These are phyloP conservation scores for Palythoa grandiflora DNA, from an alignment of 92 coral and sea anemone species.

Conservation along the genomic window DNA sequence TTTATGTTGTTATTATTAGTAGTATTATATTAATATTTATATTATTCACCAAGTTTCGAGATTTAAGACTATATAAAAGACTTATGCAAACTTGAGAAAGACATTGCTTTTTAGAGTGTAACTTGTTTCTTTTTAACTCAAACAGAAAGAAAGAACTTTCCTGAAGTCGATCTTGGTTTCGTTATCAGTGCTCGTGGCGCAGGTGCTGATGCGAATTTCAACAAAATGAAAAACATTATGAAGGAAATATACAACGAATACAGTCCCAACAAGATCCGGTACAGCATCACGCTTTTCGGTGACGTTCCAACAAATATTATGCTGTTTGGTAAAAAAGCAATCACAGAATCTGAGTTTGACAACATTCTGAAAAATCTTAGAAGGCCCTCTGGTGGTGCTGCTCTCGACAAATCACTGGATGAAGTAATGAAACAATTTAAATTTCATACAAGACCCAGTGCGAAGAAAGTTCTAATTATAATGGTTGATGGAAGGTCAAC, in stretches of 20 bases:
- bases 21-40: no score
- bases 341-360: slow-evolving; percentile 49
- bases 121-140: not conserved
- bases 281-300: slow-evolving; percentile 58
- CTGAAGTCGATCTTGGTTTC: slow-evolving; percentile 65
- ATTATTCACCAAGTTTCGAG: no score
- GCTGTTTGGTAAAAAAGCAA: slow-evolving; percentile 42
- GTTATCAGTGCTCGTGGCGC: slow-evolving; percentile 63
- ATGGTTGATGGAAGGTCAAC: slow-evolving; percentile 37
- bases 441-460: not conserved
- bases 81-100: no score
- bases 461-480: slow-evolving; percentile 13
- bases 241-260: slow-evolving; percentile 65
- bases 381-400: slow-evolving; percentile 42
- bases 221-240: slow-evolving; percentile 65
- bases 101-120: no score
- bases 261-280: slow-evolving; percentile 57
- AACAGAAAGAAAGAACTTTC: slow-evolving; percentile 58
- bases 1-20: no score
- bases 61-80: no score
- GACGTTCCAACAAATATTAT: slow-evolving; percentile 35
- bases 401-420: slow-evolving; percentile 56
- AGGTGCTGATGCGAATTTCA: slow-evolving; percentile 53
- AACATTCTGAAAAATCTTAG: slow-evolving; percentile 10
- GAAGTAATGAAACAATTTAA: slow-evolving; percentile 44